These are phyloP conservation scores for Scaptomyza cyrtandrae DNA, from an alignment of 2,888 invertebrate genomes.

Conservation along the genomic window DNA sequence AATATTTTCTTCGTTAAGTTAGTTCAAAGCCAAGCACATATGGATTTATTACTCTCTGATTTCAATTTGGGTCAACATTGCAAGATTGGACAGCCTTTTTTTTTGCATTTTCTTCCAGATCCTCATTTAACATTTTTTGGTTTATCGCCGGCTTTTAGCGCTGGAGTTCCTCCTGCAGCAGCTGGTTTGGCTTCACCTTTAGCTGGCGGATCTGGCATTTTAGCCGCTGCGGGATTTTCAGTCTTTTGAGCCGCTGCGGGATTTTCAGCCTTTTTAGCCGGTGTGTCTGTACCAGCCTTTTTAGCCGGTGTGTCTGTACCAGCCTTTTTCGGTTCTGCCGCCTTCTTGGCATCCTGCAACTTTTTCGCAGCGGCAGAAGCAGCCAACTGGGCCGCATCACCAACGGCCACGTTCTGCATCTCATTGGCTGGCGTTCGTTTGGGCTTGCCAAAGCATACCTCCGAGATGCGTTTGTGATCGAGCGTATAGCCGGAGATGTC, in stretches of 20 bases:
- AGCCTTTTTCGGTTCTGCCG: background rate
- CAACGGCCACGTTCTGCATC: constrained; percentile 58
- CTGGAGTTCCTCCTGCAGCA: background rate
- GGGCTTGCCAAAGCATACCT: constrained; percentile 61
- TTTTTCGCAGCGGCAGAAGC: constrained; percentile 16
- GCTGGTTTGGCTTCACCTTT: constrained; percentile 1
- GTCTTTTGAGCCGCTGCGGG: background rate
- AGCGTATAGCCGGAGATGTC: constrained; percentile 82
- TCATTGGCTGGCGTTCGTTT: constrained; percentile 42
- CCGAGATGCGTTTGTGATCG: constrained; percentile 45
- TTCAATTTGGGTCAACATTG: background rate
- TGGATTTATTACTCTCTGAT: no score
- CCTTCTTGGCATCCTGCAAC: constrained; percentile 11
- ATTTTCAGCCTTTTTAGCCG: no score
- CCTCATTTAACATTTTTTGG: background rate
- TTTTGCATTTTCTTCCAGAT: background rate
- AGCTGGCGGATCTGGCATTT: background rate
- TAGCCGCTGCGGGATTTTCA: background rate
- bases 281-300: background rate
- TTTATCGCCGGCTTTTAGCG: background rate
- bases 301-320: background rate
- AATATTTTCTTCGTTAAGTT: background rate
- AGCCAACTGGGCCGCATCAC: constrained; percentile 41
- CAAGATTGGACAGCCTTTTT: background rate
- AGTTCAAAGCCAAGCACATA: background rate